Conservation (phyloP, 2,797 vertebrate species). For the Hippocampus kuda region DNA sequence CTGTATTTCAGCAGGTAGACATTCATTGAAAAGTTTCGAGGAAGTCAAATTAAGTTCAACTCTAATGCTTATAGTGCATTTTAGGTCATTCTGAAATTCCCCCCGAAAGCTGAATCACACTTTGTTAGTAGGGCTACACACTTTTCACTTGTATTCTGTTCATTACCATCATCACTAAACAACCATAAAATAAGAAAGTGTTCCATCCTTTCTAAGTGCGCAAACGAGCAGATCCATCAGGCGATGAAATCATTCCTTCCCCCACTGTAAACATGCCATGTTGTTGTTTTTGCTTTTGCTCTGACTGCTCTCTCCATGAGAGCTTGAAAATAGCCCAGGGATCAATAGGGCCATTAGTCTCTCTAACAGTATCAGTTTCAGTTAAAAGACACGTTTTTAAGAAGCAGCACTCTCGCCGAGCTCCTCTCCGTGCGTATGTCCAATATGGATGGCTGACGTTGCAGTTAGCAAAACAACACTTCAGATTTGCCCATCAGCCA, state of each 20-base stretch:
- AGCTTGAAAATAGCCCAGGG: conserved; percentile 42
- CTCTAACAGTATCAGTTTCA: conserved; percentile 64
- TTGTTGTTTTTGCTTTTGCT: conserved; percentile 1
- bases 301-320: conserved; percentile 27
- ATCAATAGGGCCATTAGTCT: conserved; percentile 60
- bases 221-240: neutral
- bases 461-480: neutral
- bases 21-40: too few relatives aligned
- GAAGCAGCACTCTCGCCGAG: neutral
- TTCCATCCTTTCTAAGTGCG: neutral
- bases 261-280: neutral
- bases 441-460: neutral
- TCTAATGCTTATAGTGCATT: too few relatives aligned
- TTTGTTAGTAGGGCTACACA: too few relatives aligned
- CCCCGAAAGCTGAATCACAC: too few relatives aligned
- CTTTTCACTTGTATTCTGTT: too few relatives aligned
- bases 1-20: too few relatives aligned
- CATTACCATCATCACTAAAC: neutral
- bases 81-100: too few relatives aligned
- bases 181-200: neutral
- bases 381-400: conserved; percentile 27
- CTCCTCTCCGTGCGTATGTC: neutral
- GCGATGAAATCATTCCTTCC: neutral
- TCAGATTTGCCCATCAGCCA: neutral
- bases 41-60: too few relatives aligned